Evolutionary conservation across 2,888 invertebrate genomes (phyloP).

Genomic region (Brachypterus glaber): DNA sequence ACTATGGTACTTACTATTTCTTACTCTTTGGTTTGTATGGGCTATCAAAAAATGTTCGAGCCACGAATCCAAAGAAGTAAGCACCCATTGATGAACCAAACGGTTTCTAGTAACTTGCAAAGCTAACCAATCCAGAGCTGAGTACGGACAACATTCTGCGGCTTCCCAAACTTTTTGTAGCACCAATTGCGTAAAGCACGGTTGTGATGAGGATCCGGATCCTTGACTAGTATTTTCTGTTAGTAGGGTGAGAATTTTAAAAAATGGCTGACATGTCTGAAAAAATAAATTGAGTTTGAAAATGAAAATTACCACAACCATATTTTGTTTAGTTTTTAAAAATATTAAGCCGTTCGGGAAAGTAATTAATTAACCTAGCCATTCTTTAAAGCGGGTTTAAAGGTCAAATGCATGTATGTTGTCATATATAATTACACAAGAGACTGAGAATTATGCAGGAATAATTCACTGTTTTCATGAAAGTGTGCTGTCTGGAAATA

Average conservation of each 20-base stretch:
- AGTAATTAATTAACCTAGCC: too few relatives aligned
- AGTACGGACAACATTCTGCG: slow-evolving; percentile 83
- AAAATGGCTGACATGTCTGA: slow-evolving; percentile 80
- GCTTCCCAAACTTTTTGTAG: slow-evolving; percentile 83
- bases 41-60: slow-evolving; percentile 80
- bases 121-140: slow-evolving; percentile 86
- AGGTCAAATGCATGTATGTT: too few relatives aligned
- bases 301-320: too few relatives aligned
- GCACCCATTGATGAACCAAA: slow-evolving; percentile 81
- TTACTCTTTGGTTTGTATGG: slow-evolving; percentile 75
- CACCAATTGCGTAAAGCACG: slow-evolving; percentile 84
- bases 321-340: too few relatives aligned
- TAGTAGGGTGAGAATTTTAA: slow-evolving; percentile 78
- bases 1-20: slow-evolving; percentile 56
- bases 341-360: too few relatives aligned
- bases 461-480: too few relatives aligned
- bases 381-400: too few relatives aligned
- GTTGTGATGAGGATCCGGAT: slow-evolving; percentile 59
- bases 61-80: slow-evolving; percentile 89
- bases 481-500: too few relatives aligned
- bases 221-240: slow-evolving; percentile 55
- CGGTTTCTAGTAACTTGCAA: slow-evolving; percentile 79
- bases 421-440: too few relatives aligned
- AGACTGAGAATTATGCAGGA: too few relatives aligned
- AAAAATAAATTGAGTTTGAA: too few relatives aligned